Evolutionary conservation across 2,113 vertebrate species (phyloP).

Genomic region (Quiscalus mexicanus): DNA sequence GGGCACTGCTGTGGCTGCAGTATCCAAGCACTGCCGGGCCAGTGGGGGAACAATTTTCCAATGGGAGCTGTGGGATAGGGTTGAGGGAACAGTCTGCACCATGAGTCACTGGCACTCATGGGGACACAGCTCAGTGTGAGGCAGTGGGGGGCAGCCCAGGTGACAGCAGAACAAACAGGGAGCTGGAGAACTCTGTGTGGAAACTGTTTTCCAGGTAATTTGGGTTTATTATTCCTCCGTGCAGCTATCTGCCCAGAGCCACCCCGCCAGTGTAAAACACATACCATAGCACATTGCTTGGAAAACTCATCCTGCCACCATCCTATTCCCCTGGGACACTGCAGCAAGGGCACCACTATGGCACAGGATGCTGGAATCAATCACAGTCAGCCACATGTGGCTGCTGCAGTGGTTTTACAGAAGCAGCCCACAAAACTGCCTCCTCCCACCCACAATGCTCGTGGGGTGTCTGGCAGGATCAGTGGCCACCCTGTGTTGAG

Average conservation of each 20-base stretch:
- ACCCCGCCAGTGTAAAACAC: background rate
- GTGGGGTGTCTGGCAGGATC: rapidly evolving
- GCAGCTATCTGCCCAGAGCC: background rate
- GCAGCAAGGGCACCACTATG: background rate
- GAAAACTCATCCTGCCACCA: background rate
- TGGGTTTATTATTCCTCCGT: background rate
- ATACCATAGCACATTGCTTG: rapidly evolving
- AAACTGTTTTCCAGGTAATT: background rate
- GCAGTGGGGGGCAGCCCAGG: background rate
- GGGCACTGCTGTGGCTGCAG: background rate
- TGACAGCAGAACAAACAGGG: background rate
- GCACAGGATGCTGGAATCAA: rapidly evolving
- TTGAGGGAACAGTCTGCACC: background rate
- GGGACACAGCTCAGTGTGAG: background rate
- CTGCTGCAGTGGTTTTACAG: background rate
- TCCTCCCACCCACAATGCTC: rapidly evolving
- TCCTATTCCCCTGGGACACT: rapidly evolving
- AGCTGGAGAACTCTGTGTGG: background rate
- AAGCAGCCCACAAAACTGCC: background rate
- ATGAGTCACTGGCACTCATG: background rate
- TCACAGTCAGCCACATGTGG: background rate
- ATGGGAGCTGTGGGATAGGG: background rate
- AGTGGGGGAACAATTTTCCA: rapidly evolving
- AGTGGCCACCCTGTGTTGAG: rapidly evolving
- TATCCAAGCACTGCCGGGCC: rapidly evolving